Conservation (phyloP, 2,113 vertebrate species). For the Thunnus thynnus region DNA sequence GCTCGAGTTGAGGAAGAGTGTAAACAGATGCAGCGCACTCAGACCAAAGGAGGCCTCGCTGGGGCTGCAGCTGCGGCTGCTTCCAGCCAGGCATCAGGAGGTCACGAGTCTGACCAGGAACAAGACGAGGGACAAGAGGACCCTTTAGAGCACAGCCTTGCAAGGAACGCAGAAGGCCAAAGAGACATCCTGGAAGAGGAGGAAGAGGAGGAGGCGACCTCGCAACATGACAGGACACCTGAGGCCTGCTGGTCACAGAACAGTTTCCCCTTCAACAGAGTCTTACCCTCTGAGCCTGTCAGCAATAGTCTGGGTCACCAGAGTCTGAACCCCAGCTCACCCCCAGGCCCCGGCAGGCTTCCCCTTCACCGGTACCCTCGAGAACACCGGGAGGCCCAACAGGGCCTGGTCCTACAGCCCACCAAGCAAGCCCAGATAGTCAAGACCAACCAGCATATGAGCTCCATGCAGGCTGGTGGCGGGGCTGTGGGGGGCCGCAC, state of each 20-base stretch:
- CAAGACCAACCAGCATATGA: constrained; percentile 95
- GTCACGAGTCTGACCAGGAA: constrained; percentile 89
- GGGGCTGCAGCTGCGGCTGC: constrained; percentile 67
- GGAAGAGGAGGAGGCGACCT: constrained; percentile 69
- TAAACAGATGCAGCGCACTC: constrained; percentile 91
- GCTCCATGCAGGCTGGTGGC: constrained; percentile 80
- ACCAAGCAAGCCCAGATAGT: constrained; percentile 97
- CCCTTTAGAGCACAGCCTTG: constrained; percentile 60
- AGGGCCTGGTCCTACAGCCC: constrained; percentile 90
- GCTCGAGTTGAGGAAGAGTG: constrained; percentile 96
- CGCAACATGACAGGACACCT: constrained; percentile 63
- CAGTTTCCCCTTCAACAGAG: constrained; percentile 83
- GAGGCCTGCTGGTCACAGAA: constrained; percentile 82
- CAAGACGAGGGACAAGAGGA: constrained; percentile 75
- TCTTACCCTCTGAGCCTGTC: constrained; percentile 74
- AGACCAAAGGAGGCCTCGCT: constrained; percentile 79
- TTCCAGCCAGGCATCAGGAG: constrained; percentile 68
- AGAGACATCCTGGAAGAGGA: constrained; percentile 80
- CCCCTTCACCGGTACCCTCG: constrained; percentile 78
- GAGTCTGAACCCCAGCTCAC: constrained; percentile 76
- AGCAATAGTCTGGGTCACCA: constrained; percentile 79
- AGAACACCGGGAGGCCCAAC: constrained; percentile 88
- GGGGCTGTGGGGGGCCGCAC: constrained; percentile 62
- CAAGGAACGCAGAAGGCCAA: constrained; percentile 72
- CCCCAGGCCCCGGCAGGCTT: constrained; percentile 84